Evolutionary conservation across 1,140 invertebrate species (phyloP).

Genomic region (Acyrthosiphon pisum): DNA sequence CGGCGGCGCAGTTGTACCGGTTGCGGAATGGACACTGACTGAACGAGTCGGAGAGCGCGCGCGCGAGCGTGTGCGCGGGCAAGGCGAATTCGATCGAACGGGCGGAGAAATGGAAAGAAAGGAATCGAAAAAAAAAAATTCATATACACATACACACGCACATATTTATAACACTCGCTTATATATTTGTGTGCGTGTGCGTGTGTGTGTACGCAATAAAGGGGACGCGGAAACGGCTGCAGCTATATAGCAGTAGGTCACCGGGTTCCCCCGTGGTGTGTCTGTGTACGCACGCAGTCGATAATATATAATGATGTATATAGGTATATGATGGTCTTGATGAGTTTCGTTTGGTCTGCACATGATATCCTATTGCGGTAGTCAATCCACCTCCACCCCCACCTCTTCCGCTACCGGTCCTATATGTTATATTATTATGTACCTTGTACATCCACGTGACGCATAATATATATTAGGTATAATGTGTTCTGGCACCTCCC

Average conservation of each 20-base stretch:
- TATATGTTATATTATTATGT: background rate
- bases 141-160: background rate
- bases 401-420: background rate
- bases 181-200: background rate
- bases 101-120: conserved; percentile 29
- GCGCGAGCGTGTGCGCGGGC: conserved; percentile 16
- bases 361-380: background rate
- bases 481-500: background rate
- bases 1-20: conserved; percentile 33
- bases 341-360: conserved; percentile 18
- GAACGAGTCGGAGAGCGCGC: conserved; percentile 11
- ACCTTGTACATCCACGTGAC: background rate
- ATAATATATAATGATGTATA: background rate
- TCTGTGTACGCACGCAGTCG: background rate
- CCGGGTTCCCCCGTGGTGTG: conserved; percentile 12
- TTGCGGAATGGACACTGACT: conserved; percentile 57
- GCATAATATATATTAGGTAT: no score
- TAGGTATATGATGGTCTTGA: background rate
- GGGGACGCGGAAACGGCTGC: conserved; percentile 50
- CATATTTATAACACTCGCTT: background rate
- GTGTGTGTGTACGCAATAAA: background rate
- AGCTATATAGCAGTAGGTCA: conserved; percentile 41
- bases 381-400: background rate
- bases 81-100: conserved; percentile 50
- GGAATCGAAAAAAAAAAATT: background rate